phyloP scores from a whole-genome alignment of 2,888 invertebrate species.

The Lepidocyrtoides sp. region DNA sequence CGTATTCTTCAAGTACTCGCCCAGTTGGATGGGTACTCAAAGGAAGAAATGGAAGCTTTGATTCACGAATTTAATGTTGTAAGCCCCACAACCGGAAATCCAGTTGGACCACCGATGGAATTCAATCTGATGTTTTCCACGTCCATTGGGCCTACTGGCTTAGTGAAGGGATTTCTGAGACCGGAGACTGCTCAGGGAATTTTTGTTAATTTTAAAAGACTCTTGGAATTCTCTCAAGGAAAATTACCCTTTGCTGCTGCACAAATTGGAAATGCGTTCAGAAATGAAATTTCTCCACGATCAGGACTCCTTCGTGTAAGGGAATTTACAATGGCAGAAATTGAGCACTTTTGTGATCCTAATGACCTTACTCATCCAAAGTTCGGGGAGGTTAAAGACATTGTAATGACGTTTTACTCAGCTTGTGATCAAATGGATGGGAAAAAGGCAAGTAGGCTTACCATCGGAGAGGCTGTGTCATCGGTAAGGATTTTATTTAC shows the following conservation, averaged over 20 bases:
- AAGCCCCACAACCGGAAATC: constrained; percentile 98
- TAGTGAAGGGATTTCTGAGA: constrained; percentile 92
- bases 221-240: constrained; percentile 99
- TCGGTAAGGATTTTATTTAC: constrained; percentile 87
- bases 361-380: constrained; percentile 95
- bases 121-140: constrained; percentile 99
- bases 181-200: constrained; percentile 99
- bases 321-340: constrained; percentile 99
- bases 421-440: constrained; percentile 99
- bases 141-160: constrained; percentile 98
- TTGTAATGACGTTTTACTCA: constrained; percentile 94
- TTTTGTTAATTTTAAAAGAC: constrained; percentile 99
- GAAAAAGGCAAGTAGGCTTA: constrained; percentile 91
- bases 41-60: constrained; percentile 95
- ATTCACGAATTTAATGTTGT: constrained; percentile 96
- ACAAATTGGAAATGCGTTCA: constrained; percentile 99
- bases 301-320: constrained; percentile 98
- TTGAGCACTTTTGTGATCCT: constrained; percentile 99
- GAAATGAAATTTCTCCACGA: constrained; percentile 99
- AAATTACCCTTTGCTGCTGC: constrained; percentile 99
- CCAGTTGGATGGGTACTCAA: constrained; percentile 95
- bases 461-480: constrained; percentile 96
- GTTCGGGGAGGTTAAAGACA: constrained; percentile 92
- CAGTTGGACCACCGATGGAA: constrained; percentile 97
- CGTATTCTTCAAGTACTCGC: constrained; percentile 83